phyloP scores from a whole-genome alignment of 2,113 vertebrate species.

The Oreocharis arfaki region DNA sequence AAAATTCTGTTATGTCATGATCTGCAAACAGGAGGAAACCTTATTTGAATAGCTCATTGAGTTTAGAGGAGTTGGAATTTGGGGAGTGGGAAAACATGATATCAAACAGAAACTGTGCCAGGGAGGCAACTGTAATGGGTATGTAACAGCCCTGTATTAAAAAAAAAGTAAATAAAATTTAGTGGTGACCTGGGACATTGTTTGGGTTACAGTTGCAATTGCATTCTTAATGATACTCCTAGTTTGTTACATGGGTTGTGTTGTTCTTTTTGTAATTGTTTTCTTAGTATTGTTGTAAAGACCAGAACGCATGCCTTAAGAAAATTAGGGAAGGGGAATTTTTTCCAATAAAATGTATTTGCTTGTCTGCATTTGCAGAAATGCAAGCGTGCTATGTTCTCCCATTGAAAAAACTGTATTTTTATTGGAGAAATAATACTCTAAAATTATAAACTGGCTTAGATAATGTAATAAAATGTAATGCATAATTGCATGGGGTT shows the following conservation, averaged over 20 bases:
- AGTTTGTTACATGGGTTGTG: not conserved
- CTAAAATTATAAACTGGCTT: not conserved
- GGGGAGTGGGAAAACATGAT: not conserved
- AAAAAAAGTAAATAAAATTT: not conserved
- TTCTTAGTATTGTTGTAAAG: not conserved
- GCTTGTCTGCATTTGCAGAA: not conserved
- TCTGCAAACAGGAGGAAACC: not conserved
- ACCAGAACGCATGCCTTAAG: not conserved
- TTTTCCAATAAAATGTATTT: not conserved
- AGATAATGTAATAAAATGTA: not conserved
- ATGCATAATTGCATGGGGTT: rapidly evolving
- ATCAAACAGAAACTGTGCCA: not conserved
- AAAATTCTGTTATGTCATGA: not conserved
- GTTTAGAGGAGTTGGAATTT: not conserved
- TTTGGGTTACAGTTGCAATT: not conserved
- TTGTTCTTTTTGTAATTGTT: not conserved
- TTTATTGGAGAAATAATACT: not conserved
- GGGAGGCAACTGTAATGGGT: not conserved
- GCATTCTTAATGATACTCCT: not conserved
- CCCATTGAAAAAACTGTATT: not conserved
- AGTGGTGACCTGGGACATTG: not conserved
- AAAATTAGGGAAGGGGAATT: not conserved
- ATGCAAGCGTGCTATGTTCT: not conserved
- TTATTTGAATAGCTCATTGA: not conserved
- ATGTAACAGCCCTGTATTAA: not conserved